Conservation (phyloP, 35 echinoderm and acorn worm species). For the Apostichopus californicus region DNA sequence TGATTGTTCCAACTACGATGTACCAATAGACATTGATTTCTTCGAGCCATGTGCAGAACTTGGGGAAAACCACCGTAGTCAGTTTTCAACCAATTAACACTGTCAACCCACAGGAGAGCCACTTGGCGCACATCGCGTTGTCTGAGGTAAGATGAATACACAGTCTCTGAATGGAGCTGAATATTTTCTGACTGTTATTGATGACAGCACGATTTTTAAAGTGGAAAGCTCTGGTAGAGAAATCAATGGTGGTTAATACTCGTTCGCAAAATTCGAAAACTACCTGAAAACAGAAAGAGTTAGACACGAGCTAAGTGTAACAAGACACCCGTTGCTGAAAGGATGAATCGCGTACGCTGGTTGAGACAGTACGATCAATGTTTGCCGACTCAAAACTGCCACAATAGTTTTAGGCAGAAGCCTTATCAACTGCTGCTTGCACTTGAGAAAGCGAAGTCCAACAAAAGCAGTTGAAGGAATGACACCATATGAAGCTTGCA, state of each 20-base stretch:
- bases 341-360: background rate
- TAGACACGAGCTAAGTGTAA: background rate
- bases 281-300: background rate
- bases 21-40: conserved; percentile 22
- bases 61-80: conserved; percentile 24
- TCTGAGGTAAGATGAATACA: conserved; percentile 29
- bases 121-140: background rate
- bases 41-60: background rate
- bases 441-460: too few species aligned
- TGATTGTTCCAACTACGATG: conserved; percentile 6
- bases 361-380: background rate
- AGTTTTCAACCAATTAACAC: conserved; percentile 15
- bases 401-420: conserved; percentile 6
- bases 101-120: background rate
- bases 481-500: conserved; percentile 13
- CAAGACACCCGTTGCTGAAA: background rate
- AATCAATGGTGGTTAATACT: conserved; percentile 3
- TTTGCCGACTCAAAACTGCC: background rate
- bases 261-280: background rate
- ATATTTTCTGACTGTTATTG: conserved; percentile 20
- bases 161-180: conserved; percentile 14
- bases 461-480: background rate
- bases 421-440: background rate
- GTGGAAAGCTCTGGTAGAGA: conserved; percentile 33
- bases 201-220: background rate